Evolutionary conservation across 2,113 vertebrate genomes (phyloP).

Genomic region (Zosterops pallidus): DNA sequence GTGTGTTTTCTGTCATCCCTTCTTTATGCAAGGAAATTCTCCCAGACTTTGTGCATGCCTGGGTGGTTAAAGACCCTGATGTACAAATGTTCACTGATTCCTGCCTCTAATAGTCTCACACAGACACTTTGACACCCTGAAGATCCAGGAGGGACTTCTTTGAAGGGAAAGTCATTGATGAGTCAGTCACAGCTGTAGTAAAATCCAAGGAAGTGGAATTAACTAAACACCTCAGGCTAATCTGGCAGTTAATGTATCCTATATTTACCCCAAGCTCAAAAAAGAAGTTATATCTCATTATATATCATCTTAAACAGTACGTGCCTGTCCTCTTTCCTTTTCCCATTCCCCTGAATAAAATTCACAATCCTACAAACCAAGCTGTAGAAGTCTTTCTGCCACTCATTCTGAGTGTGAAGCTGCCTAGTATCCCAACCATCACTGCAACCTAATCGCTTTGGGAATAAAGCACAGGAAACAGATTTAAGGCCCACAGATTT

Average conservation of each 20-base stretch:
- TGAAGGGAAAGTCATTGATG: background rate
- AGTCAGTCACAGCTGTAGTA: background rate
- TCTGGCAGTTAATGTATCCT: background rate
- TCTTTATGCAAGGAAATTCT: background rate
- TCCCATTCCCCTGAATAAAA: background rate
- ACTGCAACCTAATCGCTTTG: background rate
- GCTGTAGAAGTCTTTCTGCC: background rate
- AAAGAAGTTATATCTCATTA: background rate
- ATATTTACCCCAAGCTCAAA: background rate
- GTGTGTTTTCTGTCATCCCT: background rate
- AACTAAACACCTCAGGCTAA: background rate
- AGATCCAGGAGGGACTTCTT: background rate
- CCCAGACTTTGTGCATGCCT: background rate
- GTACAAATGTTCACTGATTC: background rate
- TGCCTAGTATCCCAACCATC: background rate
- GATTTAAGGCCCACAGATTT: background rate
- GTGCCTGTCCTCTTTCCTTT: background rate
- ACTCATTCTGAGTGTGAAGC: background rate
- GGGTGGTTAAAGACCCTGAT: background rate
- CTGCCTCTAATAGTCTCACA: background rate
- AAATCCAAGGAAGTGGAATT: background rate
- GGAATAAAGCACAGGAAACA: background rate
- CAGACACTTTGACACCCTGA: background rate
- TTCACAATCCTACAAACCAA: background rate
- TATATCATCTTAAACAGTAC: background rate